A percentile compares a stretch with the other conserved stretches of the same genome.
Conservation (phyloP, 2,797 vertebrate species). For the Margarornis squamiger region DNA sequence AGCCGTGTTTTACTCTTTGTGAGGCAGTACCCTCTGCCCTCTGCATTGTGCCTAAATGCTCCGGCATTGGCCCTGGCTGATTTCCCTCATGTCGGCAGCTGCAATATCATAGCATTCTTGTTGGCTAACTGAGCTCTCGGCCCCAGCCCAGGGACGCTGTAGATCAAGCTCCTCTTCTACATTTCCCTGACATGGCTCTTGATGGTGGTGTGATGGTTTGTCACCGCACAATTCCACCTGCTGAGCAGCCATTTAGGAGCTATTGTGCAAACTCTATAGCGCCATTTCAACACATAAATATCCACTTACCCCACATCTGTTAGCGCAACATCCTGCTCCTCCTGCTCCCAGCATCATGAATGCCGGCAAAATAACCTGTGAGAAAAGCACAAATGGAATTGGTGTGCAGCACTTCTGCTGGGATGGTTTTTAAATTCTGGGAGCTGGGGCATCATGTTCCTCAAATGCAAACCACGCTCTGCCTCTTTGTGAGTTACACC, state of each 20-base stretch:
- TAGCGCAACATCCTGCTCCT: constrained; percentile 66
- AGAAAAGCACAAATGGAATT: neutral
- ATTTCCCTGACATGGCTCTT: neutral
- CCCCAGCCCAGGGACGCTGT: neutral
- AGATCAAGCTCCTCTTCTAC: constrained; percentile 1
- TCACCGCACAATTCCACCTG: neutral
- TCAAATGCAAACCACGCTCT: neutral
- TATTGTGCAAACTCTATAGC: neutral
- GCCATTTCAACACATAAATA: constrained; percentile 9
- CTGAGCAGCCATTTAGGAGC: constrained; percentile 4
- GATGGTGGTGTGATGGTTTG: neutral
- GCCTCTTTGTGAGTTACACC: neutral
- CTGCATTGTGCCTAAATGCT: neutral
- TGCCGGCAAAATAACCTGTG: constrained; percentile 64
- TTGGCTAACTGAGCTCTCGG: neutral
- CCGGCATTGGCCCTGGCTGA: neutral
- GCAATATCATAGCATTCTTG: neutral
- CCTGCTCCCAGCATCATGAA: constrained; percentile 69
- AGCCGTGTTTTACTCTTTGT: neutral
- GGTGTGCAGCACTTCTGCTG: neutral
- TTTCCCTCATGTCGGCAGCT: neutral
- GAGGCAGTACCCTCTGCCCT: neutral
- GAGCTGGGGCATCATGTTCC: neutral
- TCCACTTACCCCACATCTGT: constrained; percentile 70
- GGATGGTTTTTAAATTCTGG: neutral